Conservation (phyloP, 2,797 vertebrate genomes). For the Pachyuromys duprasi region DNA sequence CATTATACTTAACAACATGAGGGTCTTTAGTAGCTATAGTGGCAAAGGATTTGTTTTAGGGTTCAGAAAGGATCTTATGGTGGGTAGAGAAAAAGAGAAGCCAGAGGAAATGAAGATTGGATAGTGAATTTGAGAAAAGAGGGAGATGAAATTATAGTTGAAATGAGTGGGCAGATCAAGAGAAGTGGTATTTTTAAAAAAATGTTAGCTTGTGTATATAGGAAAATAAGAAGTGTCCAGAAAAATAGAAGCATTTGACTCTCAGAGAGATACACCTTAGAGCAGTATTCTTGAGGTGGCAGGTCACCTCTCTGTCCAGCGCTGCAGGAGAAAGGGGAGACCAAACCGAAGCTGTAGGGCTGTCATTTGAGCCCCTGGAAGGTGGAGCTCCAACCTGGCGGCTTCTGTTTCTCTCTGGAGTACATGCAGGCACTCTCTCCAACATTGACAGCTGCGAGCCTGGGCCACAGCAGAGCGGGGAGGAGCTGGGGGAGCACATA, state of each 20-base stretch:
- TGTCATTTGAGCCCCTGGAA: too few species aligned
- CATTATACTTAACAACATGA: background rate
- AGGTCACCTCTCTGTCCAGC: rapidly evolving
- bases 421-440: background rate
- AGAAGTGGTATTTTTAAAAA: background rate
- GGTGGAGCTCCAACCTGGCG: background rate
- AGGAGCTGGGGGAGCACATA: background rate
- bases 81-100: background rate
- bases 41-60: background rate
- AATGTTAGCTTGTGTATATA: background rate
- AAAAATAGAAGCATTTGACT: background rate
- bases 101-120: background rate
- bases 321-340: background rate
- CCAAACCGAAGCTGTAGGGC: background rate
- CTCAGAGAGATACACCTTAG: rapidly evolving
- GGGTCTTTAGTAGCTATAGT: background rate
- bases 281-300: background rate
- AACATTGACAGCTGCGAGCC: background rate
- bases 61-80: background rate
- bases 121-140: background rate
- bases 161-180: background rate
- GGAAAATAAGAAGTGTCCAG: background rate
- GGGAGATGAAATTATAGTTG: background rate
- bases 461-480: background rate
- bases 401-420: background rate